Percentiles rank a stretch among this genome's conserved stretches.
These are phyloP conservation scores for Styela clava DNA, from an alignment of 23 tunicate genomes.

Conservation along the genomic window DNA sequence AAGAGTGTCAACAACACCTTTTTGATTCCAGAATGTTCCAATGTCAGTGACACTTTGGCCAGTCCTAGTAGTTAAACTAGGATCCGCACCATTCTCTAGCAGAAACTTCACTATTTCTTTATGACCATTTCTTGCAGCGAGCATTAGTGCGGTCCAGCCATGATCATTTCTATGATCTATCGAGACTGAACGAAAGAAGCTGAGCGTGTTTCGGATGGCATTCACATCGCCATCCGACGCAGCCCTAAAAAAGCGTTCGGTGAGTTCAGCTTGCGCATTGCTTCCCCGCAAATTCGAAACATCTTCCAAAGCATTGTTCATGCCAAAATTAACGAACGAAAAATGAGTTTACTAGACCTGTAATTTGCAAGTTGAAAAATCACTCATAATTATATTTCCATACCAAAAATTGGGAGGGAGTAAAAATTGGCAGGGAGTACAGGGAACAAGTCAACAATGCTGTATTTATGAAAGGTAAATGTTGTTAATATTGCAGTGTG, in stretches of 20 bases:
- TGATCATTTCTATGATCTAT: conserved; percentile 45
- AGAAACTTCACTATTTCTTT: conserved; percentile 36
- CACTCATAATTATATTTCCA: no score
- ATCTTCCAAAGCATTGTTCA: not conserved
- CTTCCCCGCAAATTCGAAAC: conserved; percentile 21
- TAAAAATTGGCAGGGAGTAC: no score
- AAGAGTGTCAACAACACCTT: conserved; percentile 26
- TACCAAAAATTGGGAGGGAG: no score
- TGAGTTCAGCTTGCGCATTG: conserved; percentile 25
- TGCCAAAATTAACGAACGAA: not conserved
- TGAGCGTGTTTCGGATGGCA: conserved; percentile 16
- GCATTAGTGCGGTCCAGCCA: conserved; percentile 93
- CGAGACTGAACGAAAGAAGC: conserved; percentile 45
- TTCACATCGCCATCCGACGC: conserved; percentile 31
- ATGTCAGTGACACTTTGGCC: conserved; percentile 70
- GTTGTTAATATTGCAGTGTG: no score
- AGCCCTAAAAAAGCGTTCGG: conserved; percentile 25
- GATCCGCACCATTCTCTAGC: conserved; percentile 75
- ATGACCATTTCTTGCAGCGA: conserved; percentile 91
- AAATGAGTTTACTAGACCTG: no score
- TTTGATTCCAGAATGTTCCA: conserved; percentile 77
- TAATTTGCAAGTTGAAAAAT: no score
- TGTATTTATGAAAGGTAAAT: no score
- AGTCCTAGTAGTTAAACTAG: conserved; percentile 49
- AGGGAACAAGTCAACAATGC: no score